Base-by-base conservation (phyloP, 2,888 invertebrate genomes). In the Megastigmus dorsalis region DNA sequence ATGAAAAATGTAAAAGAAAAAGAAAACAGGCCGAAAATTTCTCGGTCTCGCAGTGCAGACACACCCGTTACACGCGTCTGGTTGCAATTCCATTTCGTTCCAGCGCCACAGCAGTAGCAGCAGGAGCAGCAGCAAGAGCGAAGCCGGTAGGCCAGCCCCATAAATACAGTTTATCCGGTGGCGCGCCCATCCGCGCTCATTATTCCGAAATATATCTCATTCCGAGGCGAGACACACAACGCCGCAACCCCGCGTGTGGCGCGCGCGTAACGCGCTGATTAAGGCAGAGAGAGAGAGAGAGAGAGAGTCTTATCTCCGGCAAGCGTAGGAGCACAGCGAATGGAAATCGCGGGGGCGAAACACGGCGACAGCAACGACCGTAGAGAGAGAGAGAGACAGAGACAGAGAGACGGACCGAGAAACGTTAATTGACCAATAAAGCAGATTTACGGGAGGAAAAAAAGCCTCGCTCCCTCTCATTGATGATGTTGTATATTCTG, bases 351-450 rank as follows among this genome's bases (percentile, higher is more conserved):
- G 50, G 55, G 63, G 66, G 65, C 54, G 52, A 41, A 13, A 13
- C 13, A 13, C 13, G 10, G 38, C 18, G 59, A n/a, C n/a, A n/a
- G n/a, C n/a, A n/a, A n/a, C n/a, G n/a, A n/a, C n/a, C n/a, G n/a
- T n/a, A n/a, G 43, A 23, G 15, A 20, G 23, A 60, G 74, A 68
- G 62, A 57, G 63, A 59, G n/a, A 28, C 50, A 9, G 62, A 62
- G 60, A 54, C 30, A 48, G 63, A 50, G 55, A 70, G 73, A 71
- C 74, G 74, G 78, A 62, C 43, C 60, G 67, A 80, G 82, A 84
- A 84, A 84, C 84, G 85, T 86, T 87, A 87, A 87, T 87, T 87
- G 86, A 83, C 83, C 85, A 86, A 87, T 87, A 87, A 87, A 87
- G 81, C 78, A 80, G 83, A 86, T 84, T 87, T 86, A 86, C 81